Percentiles rank a stretch among this genome's conserved stretches.
phyloP scores from a whole-genome alignment of 1,140 invertebrate species.

The Oscheius sp. region DNA sequence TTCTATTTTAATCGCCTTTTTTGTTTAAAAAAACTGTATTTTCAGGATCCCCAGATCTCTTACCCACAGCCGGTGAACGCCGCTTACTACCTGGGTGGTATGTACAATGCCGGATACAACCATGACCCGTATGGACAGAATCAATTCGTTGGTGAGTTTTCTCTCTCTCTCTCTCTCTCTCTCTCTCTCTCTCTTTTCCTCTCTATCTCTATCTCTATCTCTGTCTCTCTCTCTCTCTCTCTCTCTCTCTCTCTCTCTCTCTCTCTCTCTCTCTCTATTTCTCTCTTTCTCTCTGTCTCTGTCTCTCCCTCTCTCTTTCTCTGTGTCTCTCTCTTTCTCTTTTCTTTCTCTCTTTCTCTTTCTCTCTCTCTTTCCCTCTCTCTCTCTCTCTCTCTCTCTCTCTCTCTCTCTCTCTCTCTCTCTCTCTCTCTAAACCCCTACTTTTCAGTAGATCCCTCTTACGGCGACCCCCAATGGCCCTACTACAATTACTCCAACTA shows the following conservation, averaged over 20 bases:
- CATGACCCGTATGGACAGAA: conserved; percentile 36
- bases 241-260: neutral
- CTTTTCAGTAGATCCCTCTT: conserved; percentile 8
- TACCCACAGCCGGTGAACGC: conserved; percentile 34
- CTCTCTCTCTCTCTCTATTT: neutral
- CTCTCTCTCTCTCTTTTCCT: neutral
- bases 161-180: neutral
- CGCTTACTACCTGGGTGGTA: conserved; percentile 34
- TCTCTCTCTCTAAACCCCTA: neutral
- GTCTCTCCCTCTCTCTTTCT: neutral
- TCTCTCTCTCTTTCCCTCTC: neutral
- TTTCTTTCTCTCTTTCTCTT: neutral
- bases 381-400: neutral
- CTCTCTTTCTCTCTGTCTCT: neutral
- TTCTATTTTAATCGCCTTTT: neutral
- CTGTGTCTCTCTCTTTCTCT: neutral
- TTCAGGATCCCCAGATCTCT: conserved; percentile 24
- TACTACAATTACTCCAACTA: conserved; percentile 14
- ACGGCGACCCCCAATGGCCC: conserved; percentile 19
- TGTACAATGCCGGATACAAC: conserved; percentile 30
- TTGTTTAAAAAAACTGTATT: neutral
- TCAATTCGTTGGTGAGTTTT: conserved; percentile 20
- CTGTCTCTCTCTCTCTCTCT: neutral
- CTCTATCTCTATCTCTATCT: neutral
- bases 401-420: neutral